Percentiles rank a stretch among this genome's conserved stretches.
Conservation (phyloP, 2,113 vertebrate species). For the Natator depressus region DNA sequence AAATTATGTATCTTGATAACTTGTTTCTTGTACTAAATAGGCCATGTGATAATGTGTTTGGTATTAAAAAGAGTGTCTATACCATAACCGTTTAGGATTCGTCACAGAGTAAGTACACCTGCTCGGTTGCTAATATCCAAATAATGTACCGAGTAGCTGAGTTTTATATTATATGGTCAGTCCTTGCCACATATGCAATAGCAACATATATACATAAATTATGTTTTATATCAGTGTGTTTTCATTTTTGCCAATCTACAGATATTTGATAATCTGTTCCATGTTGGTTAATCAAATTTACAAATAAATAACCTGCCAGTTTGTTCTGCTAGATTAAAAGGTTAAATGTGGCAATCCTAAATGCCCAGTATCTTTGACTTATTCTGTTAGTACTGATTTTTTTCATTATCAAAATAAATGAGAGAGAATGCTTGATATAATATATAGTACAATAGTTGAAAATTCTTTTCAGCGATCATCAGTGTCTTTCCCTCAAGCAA, state of each 20-base stretch:
- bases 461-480: neutral
- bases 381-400: neutral
- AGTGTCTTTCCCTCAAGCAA: neutral
- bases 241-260: neutral
- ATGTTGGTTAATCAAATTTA: neutral
- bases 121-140: neutral
- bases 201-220: neutral
- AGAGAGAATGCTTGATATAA: neutral
- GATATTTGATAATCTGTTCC: neutral
- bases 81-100: neutral
- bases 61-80: neutral
- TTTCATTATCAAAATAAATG: neutral
- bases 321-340: neutral
- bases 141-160: accelerated
- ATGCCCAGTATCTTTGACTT: neutral
- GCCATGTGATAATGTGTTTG: neutral
- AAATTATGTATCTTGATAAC: accelerated
- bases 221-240: neutral
- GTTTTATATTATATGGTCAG: neutral
- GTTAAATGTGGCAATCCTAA: neutral
- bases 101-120: neutral
- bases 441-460: neutral
- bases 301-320: neutral
- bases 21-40: neutral
- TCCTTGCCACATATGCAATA: neutral